phyloP scores from a whole-genome alignment of 1,140 invertebrate genomes.

The Drosophila orena region DNA sequence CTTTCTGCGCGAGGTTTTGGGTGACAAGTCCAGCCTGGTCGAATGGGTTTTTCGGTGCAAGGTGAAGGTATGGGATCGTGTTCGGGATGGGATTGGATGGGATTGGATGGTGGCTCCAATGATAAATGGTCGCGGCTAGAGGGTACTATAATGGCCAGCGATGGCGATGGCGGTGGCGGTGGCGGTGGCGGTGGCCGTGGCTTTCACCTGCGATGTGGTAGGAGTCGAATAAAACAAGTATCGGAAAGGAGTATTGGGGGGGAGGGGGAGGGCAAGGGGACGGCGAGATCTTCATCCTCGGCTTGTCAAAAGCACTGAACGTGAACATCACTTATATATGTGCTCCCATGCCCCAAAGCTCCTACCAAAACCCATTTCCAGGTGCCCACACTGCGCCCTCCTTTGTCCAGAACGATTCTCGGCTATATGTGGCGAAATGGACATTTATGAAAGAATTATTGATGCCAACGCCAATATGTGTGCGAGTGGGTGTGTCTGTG shows the following conservation, averaged over 20 bases:
- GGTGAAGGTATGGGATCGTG: background rate
- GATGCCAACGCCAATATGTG: constrained; percentile 68
- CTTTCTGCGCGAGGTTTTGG: constrained; percentile 19
- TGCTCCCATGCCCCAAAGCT: background rate
- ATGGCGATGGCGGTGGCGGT: constrained; percentile 24
- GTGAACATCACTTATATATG: constrained; percentile 67
- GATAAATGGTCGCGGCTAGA: constrained; percentile 76
- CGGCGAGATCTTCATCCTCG: constrained; percentile 51
- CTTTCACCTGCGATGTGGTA: constrained; percentile 69
- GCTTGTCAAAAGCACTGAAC: constrained; percentile 77
- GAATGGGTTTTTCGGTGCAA: constrained; percentile 17
- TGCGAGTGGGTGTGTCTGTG: constrained; percentile 23
- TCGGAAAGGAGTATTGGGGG: constrained; percentile 5
- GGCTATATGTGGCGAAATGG: constrained; percentile 80
- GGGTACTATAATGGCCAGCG: constrained; percentile 73
- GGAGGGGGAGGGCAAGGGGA: background rate
- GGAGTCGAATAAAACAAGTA: constrained; percentile 49
- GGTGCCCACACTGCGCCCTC: background rate
- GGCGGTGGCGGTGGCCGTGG: constrained; percentile 40
- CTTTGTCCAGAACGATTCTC: constrained; percentile 61
- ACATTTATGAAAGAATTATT: constrained; percentile 84
- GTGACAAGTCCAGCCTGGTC: constrained; percentile 72
- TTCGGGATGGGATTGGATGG: constrained; percentile 1
- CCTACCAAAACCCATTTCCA: constrained; percentile 10
- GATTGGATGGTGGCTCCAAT: constrained; percentile 34